Conservation (phyloP, 2,797 vertebrate species). For the Toxotes lorentzi region DNA sequence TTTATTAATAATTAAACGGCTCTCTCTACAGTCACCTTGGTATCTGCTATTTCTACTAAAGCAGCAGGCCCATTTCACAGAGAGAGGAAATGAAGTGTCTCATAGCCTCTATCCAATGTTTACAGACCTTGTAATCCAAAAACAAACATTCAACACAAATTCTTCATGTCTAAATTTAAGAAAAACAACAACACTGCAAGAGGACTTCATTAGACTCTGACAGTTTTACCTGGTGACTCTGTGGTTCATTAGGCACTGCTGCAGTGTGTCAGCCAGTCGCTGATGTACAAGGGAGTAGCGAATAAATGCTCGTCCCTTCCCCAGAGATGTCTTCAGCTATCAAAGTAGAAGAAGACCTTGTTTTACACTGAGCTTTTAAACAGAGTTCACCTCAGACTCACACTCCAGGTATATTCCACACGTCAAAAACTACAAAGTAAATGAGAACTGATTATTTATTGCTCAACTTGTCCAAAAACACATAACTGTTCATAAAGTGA, state of each 20-base stretch:
- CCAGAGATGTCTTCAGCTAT: conserved; percentile 94
- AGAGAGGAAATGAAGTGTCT: not conserved
- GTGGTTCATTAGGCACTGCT: conserved; percentile 96
- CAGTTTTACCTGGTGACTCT: conserved; percentile 91
- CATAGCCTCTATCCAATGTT: fast-evolving
- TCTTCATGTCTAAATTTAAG: not conserved
- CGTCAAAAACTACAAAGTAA: not conserved
- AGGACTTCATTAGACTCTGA: not conserved
- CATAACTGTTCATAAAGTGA: not conserved
- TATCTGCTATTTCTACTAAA: not conserved
- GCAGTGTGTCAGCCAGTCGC: conserved; percentile 94
- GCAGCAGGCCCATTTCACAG: not conserved
- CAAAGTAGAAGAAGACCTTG: conserved; percentile 35
- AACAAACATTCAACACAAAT: not conserved
- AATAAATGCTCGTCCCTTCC: conserved; percentile 95
- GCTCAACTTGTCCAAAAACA: not conserved
- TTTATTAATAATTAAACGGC: not conserved
- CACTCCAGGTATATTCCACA: not conserved
- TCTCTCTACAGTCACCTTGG: not conserved
- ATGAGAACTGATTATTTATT: not conserved
- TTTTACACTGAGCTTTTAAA: conserved; percentile 4
- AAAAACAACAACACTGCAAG: not conserved
- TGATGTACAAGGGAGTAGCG: conserved; percentile 97
- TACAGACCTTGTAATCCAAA: not conserved
- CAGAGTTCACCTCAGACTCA: not conserved